phyloP scores from a whole-genome alignment of 1,140 invertebrate genomes.

The Cotesia chilonis region DNA sequence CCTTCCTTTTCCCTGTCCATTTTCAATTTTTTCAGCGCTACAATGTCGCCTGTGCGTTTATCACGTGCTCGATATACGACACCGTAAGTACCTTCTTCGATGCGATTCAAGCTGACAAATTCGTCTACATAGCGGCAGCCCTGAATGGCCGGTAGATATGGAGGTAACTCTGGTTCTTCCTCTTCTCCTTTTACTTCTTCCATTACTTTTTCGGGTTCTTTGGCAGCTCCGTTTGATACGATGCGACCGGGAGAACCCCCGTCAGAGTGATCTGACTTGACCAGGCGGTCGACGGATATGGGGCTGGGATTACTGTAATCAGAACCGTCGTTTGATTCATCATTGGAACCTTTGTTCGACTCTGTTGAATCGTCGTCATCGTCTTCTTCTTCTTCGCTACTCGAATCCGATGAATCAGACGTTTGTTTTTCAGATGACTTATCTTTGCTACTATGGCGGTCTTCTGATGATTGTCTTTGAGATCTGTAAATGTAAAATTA shows the following conservation, averaged over 20 bases:
- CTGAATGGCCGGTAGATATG: constrained; percentile 92
- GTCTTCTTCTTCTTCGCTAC: constrained; percentile 61
- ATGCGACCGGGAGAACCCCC: constrained; percentile 66
- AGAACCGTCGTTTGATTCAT: constrained; percentile 59
- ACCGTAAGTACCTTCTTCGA: constrained; percentile 97
- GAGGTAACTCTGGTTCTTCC: constrained; percentile 72
- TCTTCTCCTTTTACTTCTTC: constrained; percentile 58
- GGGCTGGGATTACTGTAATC: constrained; percentile 66
- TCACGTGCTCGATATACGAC: constrained; percentile 96
- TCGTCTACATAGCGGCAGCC: constrained; percentile 98
- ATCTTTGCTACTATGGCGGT: constrained; percentile 50
- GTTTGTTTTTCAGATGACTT: constrained; percentile 59
- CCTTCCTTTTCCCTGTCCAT: constrained; percentile 99
- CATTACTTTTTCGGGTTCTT: constrained; percentile 58
- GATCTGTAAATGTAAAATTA: constrained; percentile 43
- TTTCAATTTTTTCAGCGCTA: constrained; percentile 97
- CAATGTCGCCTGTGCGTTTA: constrained; percentile 96
- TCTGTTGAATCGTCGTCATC: constrained; percentile 61
- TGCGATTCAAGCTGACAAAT: constrained; percentile 95
- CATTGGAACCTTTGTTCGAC: constrained; percentile 66
- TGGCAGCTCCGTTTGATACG: constrained; percentile 65
- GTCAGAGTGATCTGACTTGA: constrained; percentile 63
- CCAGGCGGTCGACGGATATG: constrained; percentile 61
- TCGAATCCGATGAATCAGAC: constrained; percentile 62
- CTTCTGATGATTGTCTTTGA: constrained; percentile 54